Evolutionary conservation across 2,888 invertebrate genomes (phyloP).

Genomic region (Clivina fossor): DNA sequence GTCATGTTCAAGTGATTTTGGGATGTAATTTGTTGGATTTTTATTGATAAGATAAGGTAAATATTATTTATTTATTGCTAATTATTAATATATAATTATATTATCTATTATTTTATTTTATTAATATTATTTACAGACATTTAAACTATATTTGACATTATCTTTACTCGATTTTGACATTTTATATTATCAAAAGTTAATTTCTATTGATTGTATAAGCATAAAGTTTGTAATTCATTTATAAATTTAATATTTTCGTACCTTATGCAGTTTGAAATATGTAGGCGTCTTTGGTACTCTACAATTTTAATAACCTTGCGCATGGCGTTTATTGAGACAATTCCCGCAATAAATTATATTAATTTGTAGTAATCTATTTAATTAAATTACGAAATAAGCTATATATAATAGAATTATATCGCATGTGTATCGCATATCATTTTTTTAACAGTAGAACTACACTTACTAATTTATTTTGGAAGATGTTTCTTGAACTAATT

Average conservation of each 20-base stretch:
- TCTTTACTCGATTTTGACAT: conserved; percentile 12
- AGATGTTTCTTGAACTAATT: conserved; percentile 21
- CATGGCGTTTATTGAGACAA: not conserved
- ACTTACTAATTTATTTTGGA: conserved; percentile 18
- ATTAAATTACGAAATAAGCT: conserved; percentile 6
- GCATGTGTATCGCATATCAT: conserved; percentile 11
- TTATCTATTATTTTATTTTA: not conserved
- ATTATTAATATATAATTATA: not conserved
- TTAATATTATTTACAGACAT: conserved; percentile 2
- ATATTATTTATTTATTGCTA: conserved; percentile 5
- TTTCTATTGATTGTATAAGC: conserved; percentile 4
- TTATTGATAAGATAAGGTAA: conserved; percentile 28
- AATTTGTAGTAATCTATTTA: conserved; percentile 20
- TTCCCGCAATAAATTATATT: conserved; percentile 14
- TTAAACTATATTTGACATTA: conserved; percentile 1
- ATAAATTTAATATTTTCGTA: not conserved
- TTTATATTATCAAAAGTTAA: not conserved
- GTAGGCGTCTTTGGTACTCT: conserved; percentile 15
- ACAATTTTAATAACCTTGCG: conserved; percentile 17
- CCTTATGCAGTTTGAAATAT: conserved; percentile 8
- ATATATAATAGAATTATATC: conserved; percentile 17
- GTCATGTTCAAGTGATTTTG: conserved; percentile 23
- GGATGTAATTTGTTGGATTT: conserved; percentile 25
- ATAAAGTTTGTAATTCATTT: not conserved
- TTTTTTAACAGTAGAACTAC: conserved; percentile 2